Evolutionary conservation across 2,797 vertebrate species (phyloP), one percentile per base, ranked within the genome.

Genomic region (Poeciliopsis presidionis): DNA sequence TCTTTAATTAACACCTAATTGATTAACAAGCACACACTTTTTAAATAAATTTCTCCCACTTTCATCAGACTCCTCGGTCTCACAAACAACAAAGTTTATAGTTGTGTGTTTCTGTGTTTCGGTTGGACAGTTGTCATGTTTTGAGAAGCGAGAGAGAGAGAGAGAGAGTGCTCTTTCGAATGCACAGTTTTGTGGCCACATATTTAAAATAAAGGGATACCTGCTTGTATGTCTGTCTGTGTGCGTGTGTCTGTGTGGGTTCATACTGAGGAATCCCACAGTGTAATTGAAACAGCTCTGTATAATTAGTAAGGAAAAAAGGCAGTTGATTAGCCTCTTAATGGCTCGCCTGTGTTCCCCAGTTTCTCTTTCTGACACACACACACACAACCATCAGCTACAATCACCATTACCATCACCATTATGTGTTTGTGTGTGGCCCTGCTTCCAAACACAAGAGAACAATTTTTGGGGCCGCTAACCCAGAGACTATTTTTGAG

Each of bases 1-100:
- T 85, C 80, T 77, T 79, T 93, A 91, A 94, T 94, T 92, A 94
- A 90, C 82, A 74, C 79, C 49, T 92, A 91, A 93, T 92, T 93
- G 92, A 95, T 95, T 94, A 93, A 93, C 78, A 73, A 90, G 90
- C 22, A 77, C 74, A 86, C 84, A 73, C 90, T 86, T 80, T 87
- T 93, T 92, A 82, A 85, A 75, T 61, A 0, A 57, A 87, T 93
- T 93, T 92, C 85, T 76, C 59, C 77, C 87, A 78, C 85, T 93
- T 93, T 92, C 90, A 91, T 93, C 89, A 91, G 87, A 86, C 84
- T 81, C 57, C 45, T 5, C 6, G 75, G 83, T 71, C 72, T 73
- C 55, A 41, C 28, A 12, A 39, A 63, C 46, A 65, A 69, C 7
- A 73, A 47, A 2, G 55, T 22, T 33, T 33, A 7, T 57, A 72